A percentile compares a stretch with the other conserved stretches of the same genome.
Conservation (phyloP, 2,113 vertebrate genomes). For the Grammatotria lemairii region DNA sequence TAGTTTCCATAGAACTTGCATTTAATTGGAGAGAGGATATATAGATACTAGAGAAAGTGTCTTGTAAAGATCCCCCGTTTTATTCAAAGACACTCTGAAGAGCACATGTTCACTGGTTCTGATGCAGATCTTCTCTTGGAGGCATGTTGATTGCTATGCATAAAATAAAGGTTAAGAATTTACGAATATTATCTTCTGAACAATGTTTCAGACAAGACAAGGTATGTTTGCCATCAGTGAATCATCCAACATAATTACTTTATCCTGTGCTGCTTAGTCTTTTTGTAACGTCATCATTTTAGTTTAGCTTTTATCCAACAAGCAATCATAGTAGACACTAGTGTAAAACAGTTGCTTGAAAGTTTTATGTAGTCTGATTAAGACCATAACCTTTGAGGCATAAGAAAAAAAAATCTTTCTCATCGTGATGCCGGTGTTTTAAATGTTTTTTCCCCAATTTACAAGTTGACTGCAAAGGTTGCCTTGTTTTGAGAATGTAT, state of each 20-base stretch:
- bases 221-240: not conserved
- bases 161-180: not conserved
- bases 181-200: not conserved
- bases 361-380: not conserved
- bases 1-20: slow-evolving; percentile 65
- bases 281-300: slow-evolving; percentile 2
- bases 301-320: not conserved
- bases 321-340: not conserved
- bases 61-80: slow-evolving; percentile 35
- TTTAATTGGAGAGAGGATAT: slow-evolving; percentile 57
- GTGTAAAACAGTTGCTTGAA: not conserved
- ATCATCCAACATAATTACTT: not conserved
- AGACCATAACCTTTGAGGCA: not conserved
- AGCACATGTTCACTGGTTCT: slow-evolving; percentile 30
- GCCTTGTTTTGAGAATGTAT: not conserved
- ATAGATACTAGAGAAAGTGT: slow-evolving; percentile 55
- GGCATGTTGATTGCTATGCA: not conserved
- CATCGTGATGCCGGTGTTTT: not conserved
- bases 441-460: not conserved
- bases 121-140: not conserved
- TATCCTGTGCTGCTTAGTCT: not conserved
- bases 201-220: not conserved
- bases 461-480: not conserved
- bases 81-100: slow-evolving; percentile 18
- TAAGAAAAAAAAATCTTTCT: not conserved